Evolutionary conservation across 2,113 vertebrate genomes (phyloP).

Genomic region (Nesogale talazaci): DNA sequence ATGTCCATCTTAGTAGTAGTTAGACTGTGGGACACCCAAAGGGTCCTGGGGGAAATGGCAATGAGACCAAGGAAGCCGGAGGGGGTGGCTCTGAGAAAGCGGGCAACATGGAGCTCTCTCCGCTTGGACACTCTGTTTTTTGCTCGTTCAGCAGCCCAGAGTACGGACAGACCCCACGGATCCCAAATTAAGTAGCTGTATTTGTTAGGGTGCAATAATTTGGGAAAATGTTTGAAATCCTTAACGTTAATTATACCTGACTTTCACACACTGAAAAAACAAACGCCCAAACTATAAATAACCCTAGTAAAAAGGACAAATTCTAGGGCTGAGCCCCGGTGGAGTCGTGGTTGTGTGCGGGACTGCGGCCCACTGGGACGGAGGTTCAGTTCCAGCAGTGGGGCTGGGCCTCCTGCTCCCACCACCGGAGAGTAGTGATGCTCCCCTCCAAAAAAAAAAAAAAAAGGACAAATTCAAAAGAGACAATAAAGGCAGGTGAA

Average conservation of each 20-base stretch:
- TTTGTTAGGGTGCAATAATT: neutral
- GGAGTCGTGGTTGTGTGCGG: no score
- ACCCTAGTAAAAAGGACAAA: neutral
- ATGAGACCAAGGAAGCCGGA: neutral
- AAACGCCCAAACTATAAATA: neutral
- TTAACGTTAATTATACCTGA: constrained; percentile 30
- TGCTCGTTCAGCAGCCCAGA: neutral
- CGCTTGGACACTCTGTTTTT: neutral
- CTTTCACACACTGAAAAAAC: constrained; percentile 30
- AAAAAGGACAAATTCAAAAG: neutral
- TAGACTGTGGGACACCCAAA: neutral
- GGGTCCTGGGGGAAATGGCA: neutral
- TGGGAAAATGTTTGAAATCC: constrained; percentile 42
- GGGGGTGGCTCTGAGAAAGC: neutral
- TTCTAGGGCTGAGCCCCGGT: no score
- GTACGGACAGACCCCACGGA: neutral
- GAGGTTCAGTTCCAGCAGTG: no score
- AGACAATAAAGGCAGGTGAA: neutral
- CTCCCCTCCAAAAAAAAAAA: no score
- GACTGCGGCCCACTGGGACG: no score
- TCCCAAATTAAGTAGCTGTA: constrained; percentile 33
- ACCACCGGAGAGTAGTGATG: no score
- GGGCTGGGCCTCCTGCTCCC: no score
- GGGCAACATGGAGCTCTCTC: neutral
- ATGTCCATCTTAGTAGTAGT: neutral